These are phyloP conservation scores for Oceanodroma leucorhoa DNA, from an alignment of 2,797 vertebrate genomes.

Conservation along the genomic window DNA sequence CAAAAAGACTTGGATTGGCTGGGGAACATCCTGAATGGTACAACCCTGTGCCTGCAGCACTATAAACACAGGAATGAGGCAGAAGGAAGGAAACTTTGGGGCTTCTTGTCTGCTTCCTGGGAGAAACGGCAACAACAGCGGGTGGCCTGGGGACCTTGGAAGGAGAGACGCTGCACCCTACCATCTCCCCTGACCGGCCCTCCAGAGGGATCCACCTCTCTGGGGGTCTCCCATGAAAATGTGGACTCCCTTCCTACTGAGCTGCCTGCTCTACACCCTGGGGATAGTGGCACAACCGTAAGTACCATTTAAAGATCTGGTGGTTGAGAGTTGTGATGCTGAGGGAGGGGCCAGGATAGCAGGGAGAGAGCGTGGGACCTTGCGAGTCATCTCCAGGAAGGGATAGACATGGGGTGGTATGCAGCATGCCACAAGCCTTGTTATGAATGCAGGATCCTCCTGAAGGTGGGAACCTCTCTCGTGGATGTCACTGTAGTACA, in stretches of 20 bases:
- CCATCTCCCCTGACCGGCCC: background rate
- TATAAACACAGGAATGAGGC: constrained; percentile 40
- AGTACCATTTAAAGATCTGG: background rate
- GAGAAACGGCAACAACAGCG: background rate
- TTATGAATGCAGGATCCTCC: background rate
- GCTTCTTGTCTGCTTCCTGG: background rate
- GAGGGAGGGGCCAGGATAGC: background rate
- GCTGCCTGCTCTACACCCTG: background rate
- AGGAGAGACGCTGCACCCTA: background rate
- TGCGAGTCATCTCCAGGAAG: background rate
- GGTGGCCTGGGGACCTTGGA: background rate
- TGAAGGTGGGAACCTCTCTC: background rate
- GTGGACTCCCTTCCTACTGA: constrained; percentile 21
- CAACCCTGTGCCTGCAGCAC: background rate
- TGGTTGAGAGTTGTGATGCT: background rate
- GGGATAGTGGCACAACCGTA: constrained; percentile 32
- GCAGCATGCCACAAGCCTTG: background rate
- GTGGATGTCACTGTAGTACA: accelerated
- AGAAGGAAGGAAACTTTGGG: background rate
- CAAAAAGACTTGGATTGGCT: constrained; percentile 54
- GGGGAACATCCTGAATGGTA: background rate
- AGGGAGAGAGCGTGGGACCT: background rate
- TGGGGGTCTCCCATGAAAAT: background rate
- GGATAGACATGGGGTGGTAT: accelerated
- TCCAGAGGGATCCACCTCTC: background rate